phyloP scores from a whole-genome alignment of 1,140 invertebrate genomes.

The Temnothorax nylanderi region DNA sequence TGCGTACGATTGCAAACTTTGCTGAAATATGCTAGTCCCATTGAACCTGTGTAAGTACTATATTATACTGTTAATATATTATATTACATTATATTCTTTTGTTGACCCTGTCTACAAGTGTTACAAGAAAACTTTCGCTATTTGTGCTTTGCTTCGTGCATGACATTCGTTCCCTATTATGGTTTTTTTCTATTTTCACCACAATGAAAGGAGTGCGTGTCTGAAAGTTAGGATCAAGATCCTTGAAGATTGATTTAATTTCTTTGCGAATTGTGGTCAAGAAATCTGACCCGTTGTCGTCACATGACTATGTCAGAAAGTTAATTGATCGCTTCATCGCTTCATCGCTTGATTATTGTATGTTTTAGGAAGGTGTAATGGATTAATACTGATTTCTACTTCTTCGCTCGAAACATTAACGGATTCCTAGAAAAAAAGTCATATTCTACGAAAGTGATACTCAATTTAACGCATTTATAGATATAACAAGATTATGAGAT shows the following conservation, averaged over 20 bases:
- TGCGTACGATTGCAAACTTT: slow-evolving; percentile 85
- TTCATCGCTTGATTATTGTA: slow-evolving; percentile 73
- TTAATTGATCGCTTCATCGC: slow-evolving; percentile 56
- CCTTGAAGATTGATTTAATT: slow-evolving; percentile 36
- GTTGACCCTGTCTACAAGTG: slow-evolving; percentile 48
- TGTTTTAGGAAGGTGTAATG: slow-evolving; percentile 78
- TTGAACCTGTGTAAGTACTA: slow-evolving; percentile 78
- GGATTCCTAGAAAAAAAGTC: slow-evolving; percentile 57
- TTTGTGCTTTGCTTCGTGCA: slow-evolving; percentile 59
- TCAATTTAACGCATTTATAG: slow-evolving; percentile 58
- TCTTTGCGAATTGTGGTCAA: slow-evolving; percentile 38
- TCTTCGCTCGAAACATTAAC: slow-evolving; percentile 63
- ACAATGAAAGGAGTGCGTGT: slow-evolving; percentile 44
- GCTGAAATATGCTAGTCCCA: slow-evolving; percentile 76
- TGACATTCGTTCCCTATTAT: slow-evolving; percentile 36
- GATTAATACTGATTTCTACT: slow-evolving; percentile 71
- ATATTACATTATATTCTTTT: not conserved
- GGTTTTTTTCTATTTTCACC: slow-evolving; percentile 29
- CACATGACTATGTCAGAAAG: slow-evolving; percentile 1
- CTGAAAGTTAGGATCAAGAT: slow-evolving; percentile 21
- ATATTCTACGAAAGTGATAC: slow-evolving; percentile 37
- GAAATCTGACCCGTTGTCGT: slow-evolving; percentile 14
- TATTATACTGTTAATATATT: not conserved
- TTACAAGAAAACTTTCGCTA: slow-evolving; percentile 43
- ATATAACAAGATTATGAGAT: slow-evolving; percentile 33